Conservation (phyloP, 2,113 vertebrate genomes). For the Petrocephalus zakoni region DNA sequence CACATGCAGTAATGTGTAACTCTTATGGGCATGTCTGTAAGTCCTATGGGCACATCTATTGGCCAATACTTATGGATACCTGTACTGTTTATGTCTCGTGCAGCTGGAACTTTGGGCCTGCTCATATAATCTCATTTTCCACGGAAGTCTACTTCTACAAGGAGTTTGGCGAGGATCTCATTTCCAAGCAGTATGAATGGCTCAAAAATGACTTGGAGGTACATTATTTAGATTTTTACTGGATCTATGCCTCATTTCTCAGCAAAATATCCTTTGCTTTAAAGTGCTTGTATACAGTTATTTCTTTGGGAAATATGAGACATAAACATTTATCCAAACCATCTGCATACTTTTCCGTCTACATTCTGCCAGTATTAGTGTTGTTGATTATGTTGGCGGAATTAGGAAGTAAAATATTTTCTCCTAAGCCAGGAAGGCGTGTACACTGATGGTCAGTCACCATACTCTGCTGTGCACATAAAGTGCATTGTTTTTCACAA, state of each 20-base stretch:
- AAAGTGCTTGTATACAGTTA: neutral
- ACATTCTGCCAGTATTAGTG: neutral
- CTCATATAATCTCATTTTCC: slow-evolving; percentile 79
- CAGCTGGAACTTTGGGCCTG: slow-evolving; percentile 79
- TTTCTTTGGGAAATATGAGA: slow-evolving; percentile 6
- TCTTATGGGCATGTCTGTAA: neutral
- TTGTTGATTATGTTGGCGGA: neutral
- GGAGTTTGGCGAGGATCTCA: slow-evolving; percentile 63
- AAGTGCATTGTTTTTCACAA: slow-evolving; percentile 4
- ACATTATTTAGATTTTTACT: slow-evolving; percentile 18
- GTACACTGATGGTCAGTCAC: neutral
- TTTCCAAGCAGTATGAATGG: slow-evolving; percentile 73
- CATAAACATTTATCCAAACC: neutral
- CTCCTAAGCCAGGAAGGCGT: neutral
- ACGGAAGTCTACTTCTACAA: slow-evolving; percentile 82
- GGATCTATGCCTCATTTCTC: neutral
- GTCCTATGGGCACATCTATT: neutral
- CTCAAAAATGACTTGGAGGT: slow-evolving; percentile 75
- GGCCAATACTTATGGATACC: slow-evolving; percentile 25
- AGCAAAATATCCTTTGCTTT: neutral
- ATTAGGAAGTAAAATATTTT: neutral
- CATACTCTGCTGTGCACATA: neutral
- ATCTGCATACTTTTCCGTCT: slow-evolving; percentile 2
- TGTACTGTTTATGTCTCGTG: slow-evolving; percentile 38
- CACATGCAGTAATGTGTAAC: neutral